Evolutionary conservation across 2,113 vertebrate genomes (phyloP).

Genomic region (Malurus melanocephalus): DNA sequence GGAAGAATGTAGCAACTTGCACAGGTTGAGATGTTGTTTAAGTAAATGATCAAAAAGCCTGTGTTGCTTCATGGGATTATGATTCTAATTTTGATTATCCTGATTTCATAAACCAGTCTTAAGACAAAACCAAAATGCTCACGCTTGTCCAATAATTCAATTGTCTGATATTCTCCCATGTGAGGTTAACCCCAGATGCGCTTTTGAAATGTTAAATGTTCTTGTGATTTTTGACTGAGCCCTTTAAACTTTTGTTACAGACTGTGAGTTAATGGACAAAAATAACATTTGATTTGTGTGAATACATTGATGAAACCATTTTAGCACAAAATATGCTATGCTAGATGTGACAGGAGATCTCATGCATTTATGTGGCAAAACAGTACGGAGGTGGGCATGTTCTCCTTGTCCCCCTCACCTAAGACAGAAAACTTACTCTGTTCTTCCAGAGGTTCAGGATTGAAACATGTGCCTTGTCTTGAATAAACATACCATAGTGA

Average conservation of each 20-base stretch:
- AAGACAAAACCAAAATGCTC: background rate
- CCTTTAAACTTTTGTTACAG: background rate
- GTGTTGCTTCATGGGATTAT: background rate
- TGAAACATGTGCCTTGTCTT: background rate
- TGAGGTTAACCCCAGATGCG: background rate
- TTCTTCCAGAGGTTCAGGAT: background rate
- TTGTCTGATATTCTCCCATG: background rate
- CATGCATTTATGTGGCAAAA: background rate
- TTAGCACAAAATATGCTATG: background rate
- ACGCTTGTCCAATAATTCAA: background rate
- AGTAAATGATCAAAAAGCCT: background rate
- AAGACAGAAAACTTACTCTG: background rate
- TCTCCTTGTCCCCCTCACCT: background rate
- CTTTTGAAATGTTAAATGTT: background rate
- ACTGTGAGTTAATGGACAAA: background rate
- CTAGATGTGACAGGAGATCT: background rate
- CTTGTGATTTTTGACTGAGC: background rate
- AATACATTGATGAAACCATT: background rate
- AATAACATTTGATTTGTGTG: background rate
- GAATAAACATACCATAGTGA: background rate
- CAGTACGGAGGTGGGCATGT: background rate
- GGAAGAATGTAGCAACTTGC: background rate
- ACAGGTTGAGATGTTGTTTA: background rate
- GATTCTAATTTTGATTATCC: background rate
- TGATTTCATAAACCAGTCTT: background rate